Evolutionary conservation across 2,113 vertebrate genomes (phyloP), one percentile per base, ranked within the genome.

Genomic region (Petromus typicus): DNA sequence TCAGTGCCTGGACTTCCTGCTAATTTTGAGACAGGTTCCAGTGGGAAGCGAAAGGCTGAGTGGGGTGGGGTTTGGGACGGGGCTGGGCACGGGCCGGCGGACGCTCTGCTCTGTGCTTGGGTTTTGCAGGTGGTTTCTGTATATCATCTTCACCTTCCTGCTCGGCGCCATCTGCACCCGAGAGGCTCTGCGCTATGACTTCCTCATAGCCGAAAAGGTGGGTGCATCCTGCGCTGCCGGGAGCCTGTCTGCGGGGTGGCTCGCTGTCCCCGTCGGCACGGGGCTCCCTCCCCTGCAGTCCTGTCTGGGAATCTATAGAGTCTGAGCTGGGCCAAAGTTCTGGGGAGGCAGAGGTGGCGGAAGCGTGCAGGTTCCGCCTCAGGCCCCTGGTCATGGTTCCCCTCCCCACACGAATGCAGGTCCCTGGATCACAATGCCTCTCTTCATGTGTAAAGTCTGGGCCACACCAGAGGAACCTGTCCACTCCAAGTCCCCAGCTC

Each of bases 121-220:
- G 56, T 93, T 98, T 98, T 98, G 73, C 99, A 99, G 99, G 98
- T 99, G 99, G 99, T 99, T 99, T 99, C 99, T 99, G 57, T 99
- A 99, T 98, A 98, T 99, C 73, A 98, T 99, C 97, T 99, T 99
- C 80, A 99, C 99, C 95, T 99, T 99, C 98, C 98, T 99, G 98
- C 98, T 99, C 63, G 99, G 99, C 96, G 99, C 99, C 97, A 98
- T 99, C 98, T 99, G 99, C 96, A 99, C 99, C 64, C 99, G 99
- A 90, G 99, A 99, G 94, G 98, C 99, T 9, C 99, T 99, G 63
- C 99, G 98, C 96, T 99, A 98, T 89, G 99, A 99, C 98, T 99
- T 99, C 98, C 99, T 99, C 98, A 99, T 99, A 95, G 99, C 99
- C 27, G 99, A 99, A 98, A 99, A 99, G 99, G 99, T 99, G 98